These are phyloP conservation scores for Calephelis perditalis DNA, from an alignment of 2,888 invertebrate genomes.

Conservation along the genomic window DNA sequence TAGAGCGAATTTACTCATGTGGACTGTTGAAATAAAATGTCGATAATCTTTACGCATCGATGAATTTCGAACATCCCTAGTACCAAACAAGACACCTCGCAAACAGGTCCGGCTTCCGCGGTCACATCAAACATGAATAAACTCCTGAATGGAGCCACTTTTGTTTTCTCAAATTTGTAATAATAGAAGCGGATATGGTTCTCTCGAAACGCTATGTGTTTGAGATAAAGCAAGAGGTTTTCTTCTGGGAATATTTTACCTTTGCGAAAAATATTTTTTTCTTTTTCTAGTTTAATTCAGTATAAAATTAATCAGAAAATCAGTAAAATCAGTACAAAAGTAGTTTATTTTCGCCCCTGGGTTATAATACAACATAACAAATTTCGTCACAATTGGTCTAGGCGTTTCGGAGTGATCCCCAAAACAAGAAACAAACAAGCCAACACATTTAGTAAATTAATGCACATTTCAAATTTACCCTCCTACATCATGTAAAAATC, in stretches of 20 bases:
- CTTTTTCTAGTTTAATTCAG: not conserved
- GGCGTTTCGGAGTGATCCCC: too few relatives aligned
- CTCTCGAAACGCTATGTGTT: slow-evolving; percentile 18
- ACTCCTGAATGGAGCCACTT: slow-evolving; percentile 23
- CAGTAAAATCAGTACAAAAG: too few relatives aligned
- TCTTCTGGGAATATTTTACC: slow-evolving; percentile 9
- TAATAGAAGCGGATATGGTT: slow-evolving; percentile 32
- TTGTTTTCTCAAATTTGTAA: slow-evolving; percentile 29
- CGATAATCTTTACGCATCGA: not conserved
- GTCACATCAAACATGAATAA: slow-evolving; percentile 28
- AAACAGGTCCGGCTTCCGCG: slow-evolving; percentile 35
- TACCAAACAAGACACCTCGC: slow-evolving; percentile 13
- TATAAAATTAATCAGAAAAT: too few relatives aligned
- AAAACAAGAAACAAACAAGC: too few relatives aligned
- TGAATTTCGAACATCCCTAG: not conserved
- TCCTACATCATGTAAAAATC: too few relatives aligned
- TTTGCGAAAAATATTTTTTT: slow-evolving; percentile 10
- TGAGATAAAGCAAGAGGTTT: slow-evolving; percentile 1
- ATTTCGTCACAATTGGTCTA: too few relatives aligned
- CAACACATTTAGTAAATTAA: too few relatives aligned
- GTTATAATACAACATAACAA: too few relatives aligned
- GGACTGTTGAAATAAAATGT: too few relatives aligned
- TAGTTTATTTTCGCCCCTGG: too few relatives aligned
- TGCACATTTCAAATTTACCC: too few relatives aligned
- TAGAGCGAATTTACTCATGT: too few relatives aligned